A percentile compares a stretch with the other conserved stretches of the same genome.
phyloP scores from a whole-genome alignment of 2,113 vertebrate species.

The Antigone vipio region DNA sequence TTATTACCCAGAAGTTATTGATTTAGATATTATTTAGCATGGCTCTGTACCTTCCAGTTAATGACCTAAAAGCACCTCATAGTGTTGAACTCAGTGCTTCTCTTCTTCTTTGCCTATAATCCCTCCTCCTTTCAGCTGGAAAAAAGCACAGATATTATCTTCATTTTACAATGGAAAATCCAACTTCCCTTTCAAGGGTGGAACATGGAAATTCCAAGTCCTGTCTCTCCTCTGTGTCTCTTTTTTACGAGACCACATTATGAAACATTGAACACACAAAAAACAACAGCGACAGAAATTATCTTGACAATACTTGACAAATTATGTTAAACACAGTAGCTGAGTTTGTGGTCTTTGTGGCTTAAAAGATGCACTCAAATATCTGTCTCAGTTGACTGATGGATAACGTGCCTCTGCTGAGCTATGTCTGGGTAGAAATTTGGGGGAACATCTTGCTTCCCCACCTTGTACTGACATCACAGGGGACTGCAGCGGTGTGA shows the following conservation, averaged over 20 bases:
- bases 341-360: neutral
- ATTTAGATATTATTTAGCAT: neutral
- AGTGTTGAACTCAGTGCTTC: neutral
- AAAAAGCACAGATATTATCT: neutral
- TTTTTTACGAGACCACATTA: neutral
- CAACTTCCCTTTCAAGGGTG: neutral
- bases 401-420: neutral
- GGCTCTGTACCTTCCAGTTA: neutral
- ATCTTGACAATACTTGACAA: neutral
- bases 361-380: neutral
- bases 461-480: neutral
- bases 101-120: neutral
- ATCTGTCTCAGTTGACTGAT: neutral
- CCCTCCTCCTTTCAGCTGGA: neutral
- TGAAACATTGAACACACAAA: neutral
- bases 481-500: neutral
- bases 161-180: neutral
- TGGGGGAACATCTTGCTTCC: neutral
- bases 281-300: neutral
- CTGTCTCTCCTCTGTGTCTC: neutral
- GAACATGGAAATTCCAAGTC: neutral
- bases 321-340: neutral
- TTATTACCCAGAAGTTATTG: neutral
- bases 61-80: neutral
- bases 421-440: neutral